Percentiles rank a stretch among this genome's conserved stretches.
phyloP scores from a whole-genome alignment of 1,140 invertebrate genomes.

The Scaptomyza graminum region DNA sequence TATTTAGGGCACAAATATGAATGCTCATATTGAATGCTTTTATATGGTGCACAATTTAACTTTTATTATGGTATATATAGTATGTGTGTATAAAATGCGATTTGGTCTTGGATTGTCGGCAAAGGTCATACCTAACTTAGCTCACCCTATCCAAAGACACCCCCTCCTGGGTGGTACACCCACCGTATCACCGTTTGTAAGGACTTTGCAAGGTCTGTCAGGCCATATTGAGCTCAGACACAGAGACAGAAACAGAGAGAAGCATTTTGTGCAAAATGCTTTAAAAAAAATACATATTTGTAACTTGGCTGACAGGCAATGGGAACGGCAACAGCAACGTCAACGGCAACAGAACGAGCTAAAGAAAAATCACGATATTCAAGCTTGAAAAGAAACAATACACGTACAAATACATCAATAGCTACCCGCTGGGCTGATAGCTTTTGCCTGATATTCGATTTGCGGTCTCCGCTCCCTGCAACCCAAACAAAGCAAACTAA shows the following conservation, averaged over 20 bases:
- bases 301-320: slow-evolving; percentile 60
- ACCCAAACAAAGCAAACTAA: slow-evolving; percentile 30
- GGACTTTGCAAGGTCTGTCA: slow-evolving; percentile 45
- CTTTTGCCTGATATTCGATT: slow-evolving; percentile 66
- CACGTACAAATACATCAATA: slow-evolving; percentile 24
- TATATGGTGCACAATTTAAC: slow-evolving; percentile 70
- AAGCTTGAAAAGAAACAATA: slow-evolving; percentile 71
- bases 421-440: slow-evolving; percentile 50
- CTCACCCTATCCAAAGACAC: neutral
- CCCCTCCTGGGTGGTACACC: neutral
- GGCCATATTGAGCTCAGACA: slow-evolving; percentile 33
- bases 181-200: slow-evolving; percentile 12
- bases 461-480: slow-evolving; percentile 53
- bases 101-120: slow-evolving; percentile 72
- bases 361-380: slow-evolving; percentile 69
- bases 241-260: neutral
- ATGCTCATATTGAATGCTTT: slow-evolving; percentile 64
- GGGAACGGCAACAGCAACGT: slow-evolving; percentile 24
- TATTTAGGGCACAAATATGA: slow-evolving; percentile 77
- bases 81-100: slow-evolving; percentile 61
- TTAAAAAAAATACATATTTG: slow-evolving; percentile 52
- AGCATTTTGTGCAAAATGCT: slow-evolving; percentile 32
- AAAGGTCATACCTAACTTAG: slow-evolving; percentile 63
- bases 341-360: slow-evolving; percentile 25
- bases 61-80: slow-evolving; percentile 66